A percentile compares a stretch with the other conserved stretches of the same genome.
Evolutionary conservation across 1,140 invertebrate species (phyloP).

Genomic region (Drosophila tristis): DNA sequence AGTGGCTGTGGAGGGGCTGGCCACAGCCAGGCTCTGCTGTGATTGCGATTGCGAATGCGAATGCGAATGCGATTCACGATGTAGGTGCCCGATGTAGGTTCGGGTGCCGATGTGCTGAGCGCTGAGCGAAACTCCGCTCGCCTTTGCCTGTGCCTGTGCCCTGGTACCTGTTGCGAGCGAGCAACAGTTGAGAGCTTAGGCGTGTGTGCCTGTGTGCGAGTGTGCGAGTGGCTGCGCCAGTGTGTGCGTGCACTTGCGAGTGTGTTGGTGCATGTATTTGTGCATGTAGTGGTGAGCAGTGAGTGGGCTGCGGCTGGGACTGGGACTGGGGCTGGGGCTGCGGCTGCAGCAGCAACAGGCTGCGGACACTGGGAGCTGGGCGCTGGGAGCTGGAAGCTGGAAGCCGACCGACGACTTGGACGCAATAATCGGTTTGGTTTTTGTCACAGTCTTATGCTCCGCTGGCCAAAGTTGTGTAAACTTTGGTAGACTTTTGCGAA

Average conservation of each 20-base stretch:
- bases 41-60: not conserved
- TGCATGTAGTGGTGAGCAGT: not conserved
- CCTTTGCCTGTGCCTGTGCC: not conserved
- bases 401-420: conserved; percentile 1
- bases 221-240: conserved; percentile 20
- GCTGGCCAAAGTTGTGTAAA: conserved; percentile 37
- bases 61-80: not conserved
- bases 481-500: conserved; percentile 6
- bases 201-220: conserved; percentile 8
- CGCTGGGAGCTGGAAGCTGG: not conserved
- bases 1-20: not conserved
- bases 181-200: conserved; percentile 75
- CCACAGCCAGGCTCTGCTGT: not conserved
- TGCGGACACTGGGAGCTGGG: conserved; percentile 11
- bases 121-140: conserved; percentile 4
- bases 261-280: conserved; percentile 22
- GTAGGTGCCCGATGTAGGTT: too few species aligned
- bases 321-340: conserved; percentile 32
- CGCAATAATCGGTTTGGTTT: conserved; percentile 55
- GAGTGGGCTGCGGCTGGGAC: conserved; percentile 37
- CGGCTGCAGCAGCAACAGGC: conserved; percentile 72
- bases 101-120: too few species aligned
- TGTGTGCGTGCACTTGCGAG: conserved; percentile 13
- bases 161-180: conserved; percentile 78
- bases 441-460: conserved; percentile 41